Evolutionary conservation across 2,797 vertebrate genomes (phyloP).

Genomic region (Sebastes variabilis): DNA sequence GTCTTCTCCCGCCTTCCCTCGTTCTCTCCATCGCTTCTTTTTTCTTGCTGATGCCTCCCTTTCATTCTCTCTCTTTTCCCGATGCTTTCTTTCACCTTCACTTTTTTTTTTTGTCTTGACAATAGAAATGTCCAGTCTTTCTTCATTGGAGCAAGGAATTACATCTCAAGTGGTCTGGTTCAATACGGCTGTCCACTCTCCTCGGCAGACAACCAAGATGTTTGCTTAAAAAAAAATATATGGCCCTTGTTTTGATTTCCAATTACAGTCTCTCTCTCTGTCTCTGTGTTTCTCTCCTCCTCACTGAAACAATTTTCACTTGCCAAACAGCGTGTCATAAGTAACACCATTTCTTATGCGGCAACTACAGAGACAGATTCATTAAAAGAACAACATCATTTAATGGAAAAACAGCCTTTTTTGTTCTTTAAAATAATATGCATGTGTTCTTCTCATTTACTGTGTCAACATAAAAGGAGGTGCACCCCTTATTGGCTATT

Average conservation of each 20-base stretch:
- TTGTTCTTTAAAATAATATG: not conserved
- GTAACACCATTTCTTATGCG: not conserved
- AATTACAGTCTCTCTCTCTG: conserved; percentile 43
- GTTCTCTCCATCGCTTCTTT: conserved; percentile 21
- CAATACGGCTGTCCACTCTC: conserved; percentile 69
- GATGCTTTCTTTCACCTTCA: conserved; percentile 50
- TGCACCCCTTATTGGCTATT: not conserved
- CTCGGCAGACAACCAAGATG: conserved; percentile 45
- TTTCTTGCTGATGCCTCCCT: conserved; percentile 56
- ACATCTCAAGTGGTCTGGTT: conserved; percentile 77
- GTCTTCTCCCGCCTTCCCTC: conserved; percentile 19
- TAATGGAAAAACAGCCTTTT: not conserved
- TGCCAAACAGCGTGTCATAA: conserved; percentile 26
- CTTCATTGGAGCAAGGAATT: conserved; percentile 80
- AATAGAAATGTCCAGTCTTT: conserved; percentile 80
- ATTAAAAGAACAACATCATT: conserved; percentile 21
- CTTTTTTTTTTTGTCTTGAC: conserved; percentile 49
- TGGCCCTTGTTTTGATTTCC: conserved; percentile 66
- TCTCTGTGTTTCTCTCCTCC: conserved; percentile 12
- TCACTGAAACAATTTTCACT: conserved; percentile 37
- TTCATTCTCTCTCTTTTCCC: conserved; percentile 39
- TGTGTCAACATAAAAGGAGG: not conserved
- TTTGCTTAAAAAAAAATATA: conserved; percentile 51
- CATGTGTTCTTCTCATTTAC: not conserved
- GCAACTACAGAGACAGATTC: not conserved